Percentiles rank a stretch among this genome's conserved stretches.
Evolutionary conservation across 1,140 invertebrate genomes (phyloP).

Genomic region (Conus betulinus): DNA sequence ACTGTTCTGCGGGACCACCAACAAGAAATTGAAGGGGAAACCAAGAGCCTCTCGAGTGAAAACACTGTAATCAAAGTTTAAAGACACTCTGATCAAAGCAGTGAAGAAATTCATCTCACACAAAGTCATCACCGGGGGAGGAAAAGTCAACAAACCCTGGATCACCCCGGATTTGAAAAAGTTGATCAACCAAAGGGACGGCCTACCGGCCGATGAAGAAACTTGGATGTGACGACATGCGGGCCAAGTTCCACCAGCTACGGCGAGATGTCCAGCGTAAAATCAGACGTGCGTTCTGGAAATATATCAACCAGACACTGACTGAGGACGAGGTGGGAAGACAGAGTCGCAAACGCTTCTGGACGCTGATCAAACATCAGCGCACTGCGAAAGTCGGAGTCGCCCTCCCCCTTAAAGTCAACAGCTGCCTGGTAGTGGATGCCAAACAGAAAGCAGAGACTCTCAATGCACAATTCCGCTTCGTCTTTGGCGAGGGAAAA

Average conservation of each 20-base stretch:
- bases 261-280: neutral
- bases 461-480: neutral
- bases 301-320: neutral
- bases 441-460: neutral
- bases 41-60: too few species aligned
- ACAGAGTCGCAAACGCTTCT: neutral
- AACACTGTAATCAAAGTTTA: too few species aligned
- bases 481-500: neutral
- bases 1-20: too few species aligned
- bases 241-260: neutral
- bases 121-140: too few species aligned
- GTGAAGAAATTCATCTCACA: too few species aligned
- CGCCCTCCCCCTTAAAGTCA: neutral
- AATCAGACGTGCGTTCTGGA: neutral
- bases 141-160: too few species aligned
- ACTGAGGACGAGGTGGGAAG: neutral
- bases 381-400: too few species aligned
- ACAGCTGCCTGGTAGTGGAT: neutral
- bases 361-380: too few species aligned
- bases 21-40: too few species aligned
- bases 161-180: too few species aligned
- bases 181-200: neutral
- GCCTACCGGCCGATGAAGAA: neutral
- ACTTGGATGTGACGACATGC: neutral
- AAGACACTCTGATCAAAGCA: too few species aligned